Base-by-base conservation (phyloP, 2,888 invertebrate genomes). In the Cybosia mesomella region DNA sequence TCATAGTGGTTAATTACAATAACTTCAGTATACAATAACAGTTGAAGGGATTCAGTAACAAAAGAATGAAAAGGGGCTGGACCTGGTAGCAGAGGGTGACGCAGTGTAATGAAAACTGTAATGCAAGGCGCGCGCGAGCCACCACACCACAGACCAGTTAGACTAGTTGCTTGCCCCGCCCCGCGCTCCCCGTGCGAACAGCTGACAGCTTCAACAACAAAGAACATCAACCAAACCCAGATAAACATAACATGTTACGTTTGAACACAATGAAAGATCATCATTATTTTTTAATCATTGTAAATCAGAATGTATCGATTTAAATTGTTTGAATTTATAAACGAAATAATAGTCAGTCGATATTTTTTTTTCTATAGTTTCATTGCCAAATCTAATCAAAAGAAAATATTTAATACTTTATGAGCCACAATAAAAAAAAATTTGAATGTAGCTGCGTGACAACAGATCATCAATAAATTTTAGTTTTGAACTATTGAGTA, bases 131-230 rank as follows among this genome's bases (percentile, higher is more conserved):
- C 82, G 83, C 83, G 84, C 82, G 79, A 72, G 73, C 70, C 9
- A 87, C 80, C 71, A 71, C 10, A 87, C 80, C 71, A 64, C 71
- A 71, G 5, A 87, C 80, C 71, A 64, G 84, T 83, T 78, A 67
- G 78, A 90, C 92, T 84, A 87, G 91, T 91, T 87, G 82, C 83
- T 73, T 73, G 73, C 77, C 71, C 76, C 85, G 58, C 66, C 62
- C 55, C 75, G 34, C 75, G 7, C 65, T 79, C 81, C 82, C 67
- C 83, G 75, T 71, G 67, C 82, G 84, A 93, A 93, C 94, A 93
- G 94, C 94, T 94, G 94, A 92, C 89, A 85, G 85, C 81, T 74
- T 85, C 81, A 83, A 91, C 89, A 93, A 94, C 94, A 94, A 94
- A 94, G 94, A 90, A 89, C 83, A 81, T 74, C 80, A 82, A 82